Percentiles rank a stretch among this genome's conserved stretches.
These are phyloP conservation scores for Panulirus ornatus DNA, from an alignment of 1,140 invertebrate genomes.

Conservation along the genomic window DNA sequence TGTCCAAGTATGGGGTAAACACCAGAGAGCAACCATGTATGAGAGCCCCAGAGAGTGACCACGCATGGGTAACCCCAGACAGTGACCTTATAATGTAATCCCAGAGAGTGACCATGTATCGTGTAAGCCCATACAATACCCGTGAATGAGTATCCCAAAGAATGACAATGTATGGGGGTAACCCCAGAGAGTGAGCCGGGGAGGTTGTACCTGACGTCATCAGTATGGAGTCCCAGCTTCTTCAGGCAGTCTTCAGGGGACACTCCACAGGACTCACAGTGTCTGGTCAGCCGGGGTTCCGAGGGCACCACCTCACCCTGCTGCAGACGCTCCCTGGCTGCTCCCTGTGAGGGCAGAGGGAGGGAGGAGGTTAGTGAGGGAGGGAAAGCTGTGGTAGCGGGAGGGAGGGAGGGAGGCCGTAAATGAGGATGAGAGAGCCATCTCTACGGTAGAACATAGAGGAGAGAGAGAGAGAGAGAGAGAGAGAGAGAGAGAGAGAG, in stretches of 20 bases:
- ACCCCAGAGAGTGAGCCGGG: not conserved
- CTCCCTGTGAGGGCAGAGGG: not conserved
- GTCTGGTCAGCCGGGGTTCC: not conserved
- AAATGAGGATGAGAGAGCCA: not conserved
- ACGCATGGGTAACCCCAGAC: not conserved
- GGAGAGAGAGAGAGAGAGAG: not conserved
- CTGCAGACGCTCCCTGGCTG: conserved; percentile 43
- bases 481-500: not conserved
- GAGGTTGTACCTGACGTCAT: conserved; percentile 17
- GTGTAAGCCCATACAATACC: not conserved
- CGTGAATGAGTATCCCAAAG: not conserved
- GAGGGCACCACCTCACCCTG: not conserved
- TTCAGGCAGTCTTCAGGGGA: conserved; percentile 60
- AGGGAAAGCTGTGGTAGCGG: not conserved
- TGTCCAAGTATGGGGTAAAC: not conserved
- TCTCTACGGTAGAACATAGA: not conserved
- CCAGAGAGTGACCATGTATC: not conserved
- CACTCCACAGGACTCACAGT: conserved; percentile 59
- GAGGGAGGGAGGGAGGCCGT: not conserved
- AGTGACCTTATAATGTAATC: not conserved
- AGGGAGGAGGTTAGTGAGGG: not conserved
- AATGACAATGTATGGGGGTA: not conserved
- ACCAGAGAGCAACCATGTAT: not conserved
- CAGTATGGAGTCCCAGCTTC: conserved; percentile 54
- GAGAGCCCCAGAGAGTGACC: too few relatives aligned